Base-by-base conservation (phyloP, 2,113 vertebrate genomes). In the Brachirus orientalis region DNA sequence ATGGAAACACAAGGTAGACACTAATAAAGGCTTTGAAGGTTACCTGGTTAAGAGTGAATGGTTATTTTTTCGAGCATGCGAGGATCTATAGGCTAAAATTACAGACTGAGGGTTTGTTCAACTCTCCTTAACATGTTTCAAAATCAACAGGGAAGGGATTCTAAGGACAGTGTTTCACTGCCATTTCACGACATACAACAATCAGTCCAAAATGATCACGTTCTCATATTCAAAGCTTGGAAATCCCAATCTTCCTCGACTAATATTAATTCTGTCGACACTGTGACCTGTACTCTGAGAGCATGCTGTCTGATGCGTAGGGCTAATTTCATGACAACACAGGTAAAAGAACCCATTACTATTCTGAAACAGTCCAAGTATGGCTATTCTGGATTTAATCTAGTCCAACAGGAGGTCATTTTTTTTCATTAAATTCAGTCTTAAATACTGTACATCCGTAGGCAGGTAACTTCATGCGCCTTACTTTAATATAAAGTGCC, bases 261-360 rank as follows among this genome's bases (percentile, higher is more conserved):
- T 80, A 56, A 83, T 87, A 75, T 85, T 65, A 83, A 87, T 82
- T 75, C 84, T 35, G 43, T 48, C 18, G 54, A 9, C 55, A 72
- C 82, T 7, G 40, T 79, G 79, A 79, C 75, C 58, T 67, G 69
- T 78, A 64, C 69, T 84, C 36, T 14, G 76, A 74, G 79, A 79
- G 82, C 40, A 46, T 77, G 64, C 63, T 48, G 50, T 78, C 78
- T 82, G 60, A 87, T 82, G 80, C 72, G 46, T 43, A 77, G 63
- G 74, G 74, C 79, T 87, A 88, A 88, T 88, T 85, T 90, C 85
- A 87, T 79, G 85, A 83, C 81, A 86, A 87, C 85, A 81, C 63
- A 73, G 73, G 76, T 84, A 77, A 87, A 84, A 87, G 78, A 77
- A 63, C 18, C 72, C 75, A 85, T 88, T 88, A 83, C 80, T 83